phyloP scores from a whole-genome alignment of 2,888 invertebrate species.

The Nomada ruficornis region DNA sequence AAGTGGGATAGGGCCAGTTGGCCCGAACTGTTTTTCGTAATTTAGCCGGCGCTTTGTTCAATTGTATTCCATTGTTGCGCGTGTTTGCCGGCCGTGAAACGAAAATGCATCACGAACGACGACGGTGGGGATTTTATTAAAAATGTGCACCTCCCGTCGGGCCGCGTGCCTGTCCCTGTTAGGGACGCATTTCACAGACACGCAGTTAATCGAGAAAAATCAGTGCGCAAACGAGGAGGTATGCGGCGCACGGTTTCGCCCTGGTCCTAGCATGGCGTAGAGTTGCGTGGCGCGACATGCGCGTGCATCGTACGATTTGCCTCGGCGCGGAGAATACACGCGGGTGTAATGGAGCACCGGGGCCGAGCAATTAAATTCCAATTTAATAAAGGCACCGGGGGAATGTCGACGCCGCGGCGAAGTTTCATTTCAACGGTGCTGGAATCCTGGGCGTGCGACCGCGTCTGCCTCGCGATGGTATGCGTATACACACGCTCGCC shows the following conservation, averaged over 20 bases:
- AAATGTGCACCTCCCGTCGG: slow-evolving; percentile 30
- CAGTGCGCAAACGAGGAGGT: slow-evolving; percentile 58
- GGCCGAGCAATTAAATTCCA: slow-evolving; percentile 78
- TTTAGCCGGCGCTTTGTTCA: slow-evolving; percentile 53
- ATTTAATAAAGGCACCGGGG: slow-evolving; percentile 78
- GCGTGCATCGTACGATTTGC: slow-evolving; percentile 66
- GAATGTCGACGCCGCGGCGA: slow-evolving; percentile 72
- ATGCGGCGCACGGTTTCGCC: slow-evolving; percentile 28
- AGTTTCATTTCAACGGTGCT: slow-evolving; percentile 74
- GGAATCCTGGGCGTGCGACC: slow-evolving; percentile 74
- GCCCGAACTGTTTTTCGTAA: slow-evolving; percentile 32
- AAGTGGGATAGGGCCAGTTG: not conserved
- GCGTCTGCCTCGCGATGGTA: slow-evolving; percentile 62
- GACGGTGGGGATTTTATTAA: slow-evolving; percentile 51
- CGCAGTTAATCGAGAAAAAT: slow-evolving; percentile 64
- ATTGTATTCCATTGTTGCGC: slow-evolving; percentile 47
- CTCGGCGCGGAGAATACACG: slow-evolving; percentile 65
- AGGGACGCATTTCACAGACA: slow-evolving; percentile 25
- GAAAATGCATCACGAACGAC: slow-evolving; percentile 39
- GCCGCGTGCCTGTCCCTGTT: slow-evolving; percentile 6
- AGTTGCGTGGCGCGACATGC: slow-evolving; percentile 38
- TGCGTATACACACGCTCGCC: slow-evolving; percentile 58
- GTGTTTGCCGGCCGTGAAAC: slow-evolving; percentile 34
- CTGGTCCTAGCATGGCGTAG: not conserved
- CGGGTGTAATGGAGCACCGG: slow-evolving; percentile 71